phyloP scores from a whole-genome alignment of 92 coral and sea anemone genomes.

The Phenganax stokvisi region DNA sequence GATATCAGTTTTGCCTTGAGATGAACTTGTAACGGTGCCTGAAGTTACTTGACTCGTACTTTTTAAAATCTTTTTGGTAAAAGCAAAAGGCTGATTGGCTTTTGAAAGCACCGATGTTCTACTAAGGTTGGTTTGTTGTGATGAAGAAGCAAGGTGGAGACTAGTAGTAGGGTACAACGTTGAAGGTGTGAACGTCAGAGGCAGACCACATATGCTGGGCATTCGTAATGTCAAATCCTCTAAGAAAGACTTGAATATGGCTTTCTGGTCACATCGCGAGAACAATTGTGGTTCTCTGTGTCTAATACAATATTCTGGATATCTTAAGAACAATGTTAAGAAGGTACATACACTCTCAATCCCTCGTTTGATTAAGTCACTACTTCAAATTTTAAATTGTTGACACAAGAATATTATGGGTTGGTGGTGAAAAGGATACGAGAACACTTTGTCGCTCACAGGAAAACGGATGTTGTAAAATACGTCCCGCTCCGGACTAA shows the following conservation, averaged over 20 bases:
- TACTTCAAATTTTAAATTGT: no score
- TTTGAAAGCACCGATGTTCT: conserved; percentile 35
- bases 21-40: not conserved
- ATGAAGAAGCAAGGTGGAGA: conserved; percentile 57
- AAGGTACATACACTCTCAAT: not conserved
- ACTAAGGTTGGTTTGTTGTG: conserved; percentile 62
- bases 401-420: no score
- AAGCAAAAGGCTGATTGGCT: conserved; percentile 11
- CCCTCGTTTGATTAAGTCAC: not conserved
- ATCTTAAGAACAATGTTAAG: conserved; percentile 52
- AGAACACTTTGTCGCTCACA: conserved; percentile 53
- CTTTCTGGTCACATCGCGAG: conserved; percentile 82
- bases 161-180: conserved; percentile 63
- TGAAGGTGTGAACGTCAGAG: conserved; percentile 60
- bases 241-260: conserved; percentile 65
- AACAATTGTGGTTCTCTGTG: conserved; percentile 61
- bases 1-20: not conserved
- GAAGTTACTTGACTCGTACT: not conserved
- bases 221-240: conserved; percentile 67
- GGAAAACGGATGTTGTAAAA: conserved; percentile 77
- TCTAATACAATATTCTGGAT: conserved; percentile 83
- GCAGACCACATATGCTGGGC: conserved; percentile 68
- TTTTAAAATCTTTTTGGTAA: not conserved
- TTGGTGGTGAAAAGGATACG: conserved; percentile 66
- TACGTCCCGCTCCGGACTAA: conserved; percentile 35